Evolutionary conservation across 1,140 invertebrate species (phyloP), one percentile per base, ranked within the genome.

Genomic region (Atopsyche davidsoni): DNA sequence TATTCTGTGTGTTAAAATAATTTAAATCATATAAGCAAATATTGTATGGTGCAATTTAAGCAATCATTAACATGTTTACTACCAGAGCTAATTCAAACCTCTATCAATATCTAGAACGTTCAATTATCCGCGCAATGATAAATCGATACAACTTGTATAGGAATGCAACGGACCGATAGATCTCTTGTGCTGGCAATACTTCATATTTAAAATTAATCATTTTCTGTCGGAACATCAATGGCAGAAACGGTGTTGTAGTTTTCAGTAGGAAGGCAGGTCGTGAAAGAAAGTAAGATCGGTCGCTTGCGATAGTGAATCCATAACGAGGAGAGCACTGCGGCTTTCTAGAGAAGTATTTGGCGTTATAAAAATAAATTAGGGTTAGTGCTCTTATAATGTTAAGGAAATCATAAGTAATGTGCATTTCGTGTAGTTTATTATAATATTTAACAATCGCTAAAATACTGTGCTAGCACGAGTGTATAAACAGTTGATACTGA

Each of bases 231-330:
- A 34, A 34, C n/a, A n/a, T n/a, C n/a, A n/a, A n/a, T n/a, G n/a
- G 32, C 32, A 34, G n/a, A 34, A 34, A 16, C n/a, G 32, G n/a
- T 34, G n/a, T 11, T 34, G 32, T 13, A 34, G n/a, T n/a, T n/a
- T n/a, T n/a, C 32, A 16, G 4, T 34, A 34, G 32, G 3, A 13
- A 11, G 11, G 4, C 19, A 39, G 19, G 21, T 43, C 41, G 41
- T 43, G 41, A 43, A 43, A 43, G 41, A 43, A 43, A 43, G 41
- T 43, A 22, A 43, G 41, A 43, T 43, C 19, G 19, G 11, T n/a
- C n/a, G 4, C 10, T 10, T 39, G 10, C 4, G 36, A 39, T 39
- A 39, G 13, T 39, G 18, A 18, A 39, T n/a, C n/a, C n/a, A 39
- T 28, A 10, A 39, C 11, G 36, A 39, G 10, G 36, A 39, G 19